These are phyloP conservation scores for Uropsilus gracilis DNA, from an alignment of 2,113 vertebrate genomes.

Conservation along the genomic window DNA sequence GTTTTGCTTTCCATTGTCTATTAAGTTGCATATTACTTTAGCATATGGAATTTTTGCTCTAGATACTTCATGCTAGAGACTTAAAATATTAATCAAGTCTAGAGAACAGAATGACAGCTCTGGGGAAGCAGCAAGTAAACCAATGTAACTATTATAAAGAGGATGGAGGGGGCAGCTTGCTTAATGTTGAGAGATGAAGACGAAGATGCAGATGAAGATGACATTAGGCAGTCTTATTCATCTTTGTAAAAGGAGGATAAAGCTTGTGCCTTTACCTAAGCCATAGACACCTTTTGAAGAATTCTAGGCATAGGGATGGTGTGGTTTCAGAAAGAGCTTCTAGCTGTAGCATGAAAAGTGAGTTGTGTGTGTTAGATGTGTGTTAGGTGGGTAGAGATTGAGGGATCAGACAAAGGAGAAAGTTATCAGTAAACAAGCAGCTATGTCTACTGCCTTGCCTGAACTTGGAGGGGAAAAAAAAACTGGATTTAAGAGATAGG, in stretches of 20 bases:
- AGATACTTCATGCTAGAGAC: not conserved
- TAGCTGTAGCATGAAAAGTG: not conserved
- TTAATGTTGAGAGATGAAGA: not conserved
- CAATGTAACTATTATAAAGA: not conserved
- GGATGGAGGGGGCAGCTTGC: not conserved
- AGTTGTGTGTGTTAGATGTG: not conserved
- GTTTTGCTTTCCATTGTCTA: not conserved
- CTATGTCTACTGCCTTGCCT: not conserved
- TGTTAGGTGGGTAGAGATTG: not conserved
- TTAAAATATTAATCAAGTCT: not conserved
- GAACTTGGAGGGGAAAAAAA: slow-evolving; percentile 12
- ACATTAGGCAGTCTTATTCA: not conserved
- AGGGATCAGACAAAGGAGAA: not conserved
- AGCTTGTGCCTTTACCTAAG: not conserved
- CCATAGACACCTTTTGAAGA: not conserved
- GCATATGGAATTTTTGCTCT: not conserved
- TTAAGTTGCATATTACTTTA: not conserved
- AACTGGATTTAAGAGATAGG: not conserved
- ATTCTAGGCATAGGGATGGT: not conserved
- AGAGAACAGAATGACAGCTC: not conserved
- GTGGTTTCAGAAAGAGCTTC: not conserved
- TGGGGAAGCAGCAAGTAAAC: not conserved
- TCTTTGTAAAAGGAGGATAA: not conserved
- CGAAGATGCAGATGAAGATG: not conserved
- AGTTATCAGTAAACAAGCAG: not conserved